Conservation (phyloP, 2,113 vertebrate species). For the Phasianus colchicus region DNA sequence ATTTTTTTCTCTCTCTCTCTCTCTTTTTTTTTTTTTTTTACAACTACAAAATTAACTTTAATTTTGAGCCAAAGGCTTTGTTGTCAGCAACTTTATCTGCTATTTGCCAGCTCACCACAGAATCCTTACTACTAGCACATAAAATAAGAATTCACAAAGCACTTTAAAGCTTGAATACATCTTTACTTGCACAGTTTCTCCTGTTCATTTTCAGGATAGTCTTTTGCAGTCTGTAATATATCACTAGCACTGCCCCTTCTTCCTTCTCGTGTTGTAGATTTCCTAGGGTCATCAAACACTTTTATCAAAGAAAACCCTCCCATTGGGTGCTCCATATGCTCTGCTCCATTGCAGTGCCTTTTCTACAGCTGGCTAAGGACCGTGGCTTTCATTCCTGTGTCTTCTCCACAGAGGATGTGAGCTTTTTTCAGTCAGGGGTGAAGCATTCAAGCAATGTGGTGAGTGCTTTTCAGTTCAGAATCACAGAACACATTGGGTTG, state of each 20-base stretch:
- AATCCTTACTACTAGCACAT: conserved; percentile 19
- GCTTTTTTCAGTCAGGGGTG: background rate
- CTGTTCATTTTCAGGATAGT: background rate
- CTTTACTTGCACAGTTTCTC: background rate
- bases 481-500: background rate
- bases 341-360: background rate
- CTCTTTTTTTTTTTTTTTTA: background rate
- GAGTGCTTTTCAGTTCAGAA: background rate
- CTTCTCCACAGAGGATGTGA: background rate
- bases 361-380: background rate
- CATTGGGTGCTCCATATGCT: background rate
- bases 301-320: background rate
- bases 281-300: background rate
- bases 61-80: conserved; percentile 27
- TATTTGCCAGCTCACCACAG: conserved; percentile 22
- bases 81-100: conserved; percentile 44
- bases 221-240: background rate
- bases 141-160: conserved; percentile 19
- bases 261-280: background rate
- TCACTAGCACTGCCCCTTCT: background rate
- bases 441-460: background rate
- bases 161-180: conserved; percentile 2
- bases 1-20: background rate
- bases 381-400: background rate
- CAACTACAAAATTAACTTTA: conserved; percentile 18